These are phyloP conservation scores for Noctua pronuba DNA, from an alignment of 2,888 invertebrate genomes.

Conservation along the genomic window DNA sequence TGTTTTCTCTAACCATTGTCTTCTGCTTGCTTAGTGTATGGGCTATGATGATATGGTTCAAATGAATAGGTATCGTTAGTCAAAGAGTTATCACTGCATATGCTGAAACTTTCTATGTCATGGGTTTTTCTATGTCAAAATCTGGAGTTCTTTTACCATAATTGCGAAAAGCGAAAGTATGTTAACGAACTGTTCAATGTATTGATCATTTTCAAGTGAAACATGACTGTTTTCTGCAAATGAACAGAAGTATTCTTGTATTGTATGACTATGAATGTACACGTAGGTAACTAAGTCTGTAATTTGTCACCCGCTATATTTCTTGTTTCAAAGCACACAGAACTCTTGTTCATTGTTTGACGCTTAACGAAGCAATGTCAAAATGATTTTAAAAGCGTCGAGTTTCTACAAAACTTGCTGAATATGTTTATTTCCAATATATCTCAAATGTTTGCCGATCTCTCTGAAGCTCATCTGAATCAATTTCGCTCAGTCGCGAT, in stretches of 20 bases:
- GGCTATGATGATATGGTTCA: background rate
- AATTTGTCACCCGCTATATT: background rate
- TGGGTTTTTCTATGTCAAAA: background rate
- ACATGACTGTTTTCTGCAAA: slow-evolving; percentile 29
- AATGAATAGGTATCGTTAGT: background rate
- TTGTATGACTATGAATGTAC: slow-evolving; percentile 11
- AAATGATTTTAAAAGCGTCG: slow-evolving; percentile 13
- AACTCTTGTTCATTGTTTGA: slow-evolving; percentile 16
- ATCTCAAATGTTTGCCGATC: slow-evolving; percentile 21
- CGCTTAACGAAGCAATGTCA: background rate
- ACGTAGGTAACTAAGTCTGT: background rate
- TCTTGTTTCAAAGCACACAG: background rate
- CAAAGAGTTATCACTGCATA: background rate
- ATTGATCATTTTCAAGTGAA: background rate
- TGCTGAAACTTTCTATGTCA: background rate
- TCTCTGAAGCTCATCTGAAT: slow-evolving; percentile 6
- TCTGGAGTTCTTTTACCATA: background rate
- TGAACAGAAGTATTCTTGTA: slow-evolving; percentile 11
- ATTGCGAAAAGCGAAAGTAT: slow-evolving; percentile 1
- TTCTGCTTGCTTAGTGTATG: background rate
- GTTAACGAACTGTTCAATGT: background rate
- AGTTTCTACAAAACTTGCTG: background rate
- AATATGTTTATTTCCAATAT: slow-evolving; percentile 14
- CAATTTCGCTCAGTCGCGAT: slow-evolving; percentile 16
- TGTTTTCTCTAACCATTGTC: too few relatives aligned